Conservation (phyloP, 2,888 invertebrate genomes). For the Drosophila seclusa region DNA sequence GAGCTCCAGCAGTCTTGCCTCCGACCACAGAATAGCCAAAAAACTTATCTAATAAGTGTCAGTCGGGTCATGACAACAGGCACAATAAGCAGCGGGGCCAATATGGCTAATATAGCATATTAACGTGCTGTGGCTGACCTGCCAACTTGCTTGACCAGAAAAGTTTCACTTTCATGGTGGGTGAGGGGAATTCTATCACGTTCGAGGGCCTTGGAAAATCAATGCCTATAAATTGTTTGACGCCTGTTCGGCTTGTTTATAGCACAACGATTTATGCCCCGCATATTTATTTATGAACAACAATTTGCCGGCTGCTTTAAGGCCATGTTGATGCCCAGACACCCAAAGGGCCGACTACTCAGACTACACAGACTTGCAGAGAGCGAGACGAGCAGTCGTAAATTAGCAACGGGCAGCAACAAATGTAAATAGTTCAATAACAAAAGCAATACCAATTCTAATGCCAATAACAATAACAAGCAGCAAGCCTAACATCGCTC, state of each 20-base stretch:
- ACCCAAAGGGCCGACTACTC: slow-evolving; percentile 18
- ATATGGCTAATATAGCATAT: slow-evolving; percentile 24
- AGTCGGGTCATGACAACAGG: slow-evolving; percentile 47
- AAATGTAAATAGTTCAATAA: slow-evolving; percentile 81
- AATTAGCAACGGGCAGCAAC: slow-evolving; percentile 70
- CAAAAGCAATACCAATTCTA: slow-evolving; percentile 58
- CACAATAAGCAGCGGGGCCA: slow-evolving; percentile 22
- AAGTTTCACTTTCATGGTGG: slow-evolving; percentile 61
- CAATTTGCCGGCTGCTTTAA: slow-evolving; percentile 76
- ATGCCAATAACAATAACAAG: slow-evolving; percentile 65
- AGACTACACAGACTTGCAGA: background rate
- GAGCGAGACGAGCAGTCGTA: slow-evolving; percentile 49
- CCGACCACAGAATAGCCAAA: slow-evolving; percentile 5
- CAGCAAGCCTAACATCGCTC: slow-evolving; percentile 33
- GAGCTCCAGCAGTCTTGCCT: slow-evolving; percentile 32
- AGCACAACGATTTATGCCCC: slow-evolving; percentile 65
- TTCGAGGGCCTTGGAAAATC: slow-evolving; percentile 58
- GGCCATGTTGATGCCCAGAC: slow-evolving; percentile 39
- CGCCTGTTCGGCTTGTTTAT: slow-evolving; percentile 64
- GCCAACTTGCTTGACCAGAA: slow-evolving; percentile 45
- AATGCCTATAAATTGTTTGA: slow-evolving; percentile 72
- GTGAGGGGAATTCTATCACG: slow-evolving; percentile 54
- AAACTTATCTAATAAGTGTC: slow-evolving; percentile 83
- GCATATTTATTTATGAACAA: slow-evolving; percentile 77
- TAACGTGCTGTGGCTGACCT: slow-evolving; percentile 62